Conservation (phyloP, 2,113 vertebrate genomes). For the human (Homo sapiens) region DNA sequence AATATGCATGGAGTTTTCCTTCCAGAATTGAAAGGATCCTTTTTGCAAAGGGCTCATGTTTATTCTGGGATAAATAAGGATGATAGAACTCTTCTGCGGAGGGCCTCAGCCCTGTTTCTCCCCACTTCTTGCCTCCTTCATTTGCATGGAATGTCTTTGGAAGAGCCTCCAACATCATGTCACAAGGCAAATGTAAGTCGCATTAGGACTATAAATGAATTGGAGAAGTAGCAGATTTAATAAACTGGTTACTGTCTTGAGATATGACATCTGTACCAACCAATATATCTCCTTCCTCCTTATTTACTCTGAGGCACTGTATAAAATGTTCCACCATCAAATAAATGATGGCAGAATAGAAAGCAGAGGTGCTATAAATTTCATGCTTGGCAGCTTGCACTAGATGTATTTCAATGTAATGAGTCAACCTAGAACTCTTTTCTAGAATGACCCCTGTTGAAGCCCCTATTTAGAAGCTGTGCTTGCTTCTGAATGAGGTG, state of each 20-base stretch:
- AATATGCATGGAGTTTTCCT: not conserved
- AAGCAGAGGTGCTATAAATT: not conserved
- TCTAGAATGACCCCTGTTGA: too few species aligned
- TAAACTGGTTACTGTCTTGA: not conserved
- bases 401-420: not conserved
- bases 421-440: not conserved
- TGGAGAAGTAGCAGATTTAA: not conserved
- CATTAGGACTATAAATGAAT: not conserved
- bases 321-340: not conserved
- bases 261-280: not conserved
- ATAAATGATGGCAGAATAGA: not conserved
- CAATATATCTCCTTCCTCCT: not conserved
- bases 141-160: rapidly evolving
- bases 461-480: rapidly evolving
- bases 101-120: rapidly evolving
- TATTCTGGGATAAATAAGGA: rapidly evolving
- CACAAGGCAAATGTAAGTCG: not conserved
- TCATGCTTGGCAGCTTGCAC: rapidly evolving
- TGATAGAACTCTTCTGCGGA: rapidly evolving
- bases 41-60: rapidly evolving
- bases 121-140: rapidly evolving
- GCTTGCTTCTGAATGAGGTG: not conserved
- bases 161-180: rapidly evolving
- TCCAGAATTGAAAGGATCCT: rapidly evolving
- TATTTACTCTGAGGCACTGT: rapidly evolving